These are phyloP conservation scores for Bilobella aurantiaca DNA, from an alignment of 1,140 invertebrate species.

Conservation along the genomic window DNA sequence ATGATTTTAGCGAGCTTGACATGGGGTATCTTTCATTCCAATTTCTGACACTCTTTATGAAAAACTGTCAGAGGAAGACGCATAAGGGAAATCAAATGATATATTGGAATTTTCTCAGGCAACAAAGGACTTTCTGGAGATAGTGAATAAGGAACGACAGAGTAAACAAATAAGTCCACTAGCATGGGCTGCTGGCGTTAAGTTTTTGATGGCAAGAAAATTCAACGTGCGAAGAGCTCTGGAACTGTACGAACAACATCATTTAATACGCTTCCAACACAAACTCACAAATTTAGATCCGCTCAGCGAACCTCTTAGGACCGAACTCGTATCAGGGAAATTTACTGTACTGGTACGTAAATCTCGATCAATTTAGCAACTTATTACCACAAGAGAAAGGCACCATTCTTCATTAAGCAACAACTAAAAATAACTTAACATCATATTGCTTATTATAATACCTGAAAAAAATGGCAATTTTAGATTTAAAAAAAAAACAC, in stretches of 20 bases:
- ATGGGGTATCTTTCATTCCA: too few species aligned
- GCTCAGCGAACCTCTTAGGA: conserved; percentile 63
- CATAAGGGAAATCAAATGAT: too few species aligned
- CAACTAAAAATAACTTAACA: too few species aligned
- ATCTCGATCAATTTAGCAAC: background rate
- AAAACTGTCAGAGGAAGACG: background rate
- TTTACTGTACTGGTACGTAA: conserved; percentile 84
- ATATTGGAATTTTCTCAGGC: conserved; percentile 57
- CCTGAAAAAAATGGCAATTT: too few species aligned
- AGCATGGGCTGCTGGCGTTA: conserved; percentile 73
- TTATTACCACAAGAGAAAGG: background rate
- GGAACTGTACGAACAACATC: conserved; percentile 79
- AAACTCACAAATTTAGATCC: conserved; percentile 73
- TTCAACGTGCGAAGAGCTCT: conserved; percentile 83
- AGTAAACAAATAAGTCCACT: conserved; percentile 50
- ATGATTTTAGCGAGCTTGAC: too few species aligned
- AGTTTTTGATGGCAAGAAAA: conserved; percentile 88
- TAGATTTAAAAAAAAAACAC: too few species aligned
- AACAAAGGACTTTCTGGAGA: conserved; percentile 64
- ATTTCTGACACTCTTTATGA: background rate
- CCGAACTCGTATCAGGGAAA: conserved; percentile 84
- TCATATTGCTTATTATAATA: too few species aligned
- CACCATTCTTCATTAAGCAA: too few species aligned
- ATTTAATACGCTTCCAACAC: conserved; percentile 72
- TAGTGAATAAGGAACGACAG: conserved; percentile 54